Percentiles rank a stretch among this genome's conserved stretches.
Conservation (phyloP, 2,888 invertebrate species). For the Calameuta pallipes region DNA sequence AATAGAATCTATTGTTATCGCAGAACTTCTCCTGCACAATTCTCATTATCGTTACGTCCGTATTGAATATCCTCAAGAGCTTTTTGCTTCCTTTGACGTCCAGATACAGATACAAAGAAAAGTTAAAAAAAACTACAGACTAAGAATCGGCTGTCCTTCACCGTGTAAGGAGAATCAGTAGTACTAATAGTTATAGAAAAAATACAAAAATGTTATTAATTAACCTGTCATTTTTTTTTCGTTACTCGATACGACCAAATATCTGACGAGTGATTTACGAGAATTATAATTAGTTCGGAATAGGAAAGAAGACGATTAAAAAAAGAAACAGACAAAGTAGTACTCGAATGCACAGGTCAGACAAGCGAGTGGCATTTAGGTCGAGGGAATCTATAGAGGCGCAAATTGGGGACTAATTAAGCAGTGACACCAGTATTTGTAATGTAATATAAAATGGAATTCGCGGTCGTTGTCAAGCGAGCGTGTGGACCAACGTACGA, state of each 20-base stretch:
- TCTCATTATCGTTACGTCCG: background rate
- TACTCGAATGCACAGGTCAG: background rate
- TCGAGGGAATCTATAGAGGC: conserved; percentile 16
- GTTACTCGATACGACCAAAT: background rate
- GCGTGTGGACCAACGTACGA: conserved; percentile 29
- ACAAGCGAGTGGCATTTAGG: background rate
- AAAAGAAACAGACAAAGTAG: background rate
- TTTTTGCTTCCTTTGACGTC: background rate
- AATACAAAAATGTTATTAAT: background rate
- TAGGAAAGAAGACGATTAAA: background rate
- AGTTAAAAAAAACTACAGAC: background rate
- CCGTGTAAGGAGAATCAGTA: background rate
- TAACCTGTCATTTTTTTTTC: background rate
- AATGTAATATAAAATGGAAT: conserved; percentile 49
- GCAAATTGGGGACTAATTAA: conserved; percentile 45
- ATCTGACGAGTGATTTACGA: background rate
- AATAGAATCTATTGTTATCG: background rate
- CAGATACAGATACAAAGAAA: background rate
- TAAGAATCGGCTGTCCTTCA: background rate
- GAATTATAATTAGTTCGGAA: background rate
- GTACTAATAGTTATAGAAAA: background rate
- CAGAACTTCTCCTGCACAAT: background rate
- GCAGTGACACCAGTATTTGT: conserved; percentile 34
- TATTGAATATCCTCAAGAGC: background rate
- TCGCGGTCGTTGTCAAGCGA: conserved; percentile 35